Base-by-base conservation (phyloP, 2,113 vertebrate species). In the Microtus montanus region DNA sequence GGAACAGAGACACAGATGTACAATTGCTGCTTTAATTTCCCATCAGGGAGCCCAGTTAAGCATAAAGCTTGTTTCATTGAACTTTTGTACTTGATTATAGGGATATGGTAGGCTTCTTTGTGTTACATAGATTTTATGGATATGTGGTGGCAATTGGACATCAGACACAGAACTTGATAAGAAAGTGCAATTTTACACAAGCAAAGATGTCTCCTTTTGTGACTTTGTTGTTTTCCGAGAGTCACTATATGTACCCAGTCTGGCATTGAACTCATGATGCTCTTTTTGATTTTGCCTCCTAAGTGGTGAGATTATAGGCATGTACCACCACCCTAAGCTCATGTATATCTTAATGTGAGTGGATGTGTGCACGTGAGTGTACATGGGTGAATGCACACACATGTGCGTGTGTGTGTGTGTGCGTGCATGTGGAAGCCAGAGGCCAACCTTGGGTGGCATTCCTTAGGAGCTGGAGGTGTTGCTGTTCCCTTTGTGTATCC, bases 1-100 rank as follows among this genome's bases (percentile, higher is more conserved):
- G 96, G 97, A 98, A 98, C 98, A 98, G 97, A 87, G 96, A 97
- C 98, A 97, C 98, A 98, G 98, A 98, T 98, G 98, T 97, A 93
- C 98, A 95, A 63, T 85, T 94, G 95, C 96, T 47, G 38, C 82
- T 96, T 75, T 0, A 28, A 90, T 74, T 96, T 96, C 97, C 38
- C 88, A 82, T 92, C 87, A 87, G 4, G 0, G 92, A 94, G 91
- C 71, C 66, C 85, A 84, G 83, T 97, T 94, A 92, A 75, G 93
- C 92, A 90, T 47, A 92, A 94, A 93, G 61, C 52, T 86, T 90
- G 30, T 95, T 97, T 92, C 80, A 78, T 90, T 96, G 74, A 92
- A 88, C 83, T 93, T 97, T n/a, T 47, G 63, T 35, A 47, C 41
- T 96, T 86, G 83, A 75, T 88, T 90, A 61, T 86, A 89, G 38